Evolutionary conservation across 2,113 vertebrate species (phyloP).

Genomic region (Phyllostomus discolor): DNA sequence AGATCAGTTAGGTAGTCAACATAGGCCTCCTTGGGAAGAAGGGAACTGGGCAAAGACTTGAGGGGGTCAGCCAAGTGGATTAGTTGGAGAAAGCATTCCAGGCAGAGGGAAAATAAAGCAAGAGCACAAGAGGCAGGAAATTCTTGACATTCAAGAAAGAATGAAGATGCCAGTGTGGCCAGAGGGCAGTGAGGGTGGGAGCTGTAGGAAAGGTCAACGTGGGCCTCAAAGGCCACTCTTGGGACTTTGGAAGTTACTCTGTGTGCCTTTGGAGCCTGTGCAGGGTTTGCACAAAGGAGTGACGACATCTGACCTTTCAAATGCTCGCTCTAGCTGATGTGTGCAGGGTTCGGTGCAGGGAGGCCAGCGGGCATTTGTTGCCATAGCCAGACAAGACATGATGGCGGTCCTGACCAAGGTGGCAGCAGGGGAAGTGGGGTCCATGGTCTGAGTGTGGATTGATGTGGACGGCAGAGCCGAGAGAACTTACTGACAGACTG

Average conservation of each 20-base stretch:
- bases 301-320: background rate
- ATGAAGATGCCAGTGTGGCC: background rate
- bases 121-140: background rate
- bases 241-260: background rate
- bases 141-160: background rate
- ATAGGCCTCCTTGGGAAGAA: background rate
- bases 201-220: background rate
- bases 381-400: background rate
- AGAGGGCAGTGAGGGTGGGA: accelerated
- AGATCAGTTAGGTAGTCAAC: no score
- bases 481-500: background rate
- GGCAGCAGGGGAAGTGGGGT: background rate
- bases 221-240: background rate
- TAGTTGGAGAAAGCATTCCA: background rate
- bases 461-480: background rate
- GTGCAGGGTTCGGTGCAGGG: background rate
- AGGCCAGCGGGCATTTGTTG: background rate
- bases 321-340: background rate
- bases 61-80: background rate
- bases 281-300: background rate
- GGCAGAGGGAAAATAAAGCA: background rate
- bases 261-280: background rate
- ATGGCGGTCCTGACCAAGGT: background rate
- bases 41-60: background rate
- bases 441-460: background rate